Conservation (phyloP, 2,888 invertebrate genomes). For the Luperina nickerlii region DNA sequence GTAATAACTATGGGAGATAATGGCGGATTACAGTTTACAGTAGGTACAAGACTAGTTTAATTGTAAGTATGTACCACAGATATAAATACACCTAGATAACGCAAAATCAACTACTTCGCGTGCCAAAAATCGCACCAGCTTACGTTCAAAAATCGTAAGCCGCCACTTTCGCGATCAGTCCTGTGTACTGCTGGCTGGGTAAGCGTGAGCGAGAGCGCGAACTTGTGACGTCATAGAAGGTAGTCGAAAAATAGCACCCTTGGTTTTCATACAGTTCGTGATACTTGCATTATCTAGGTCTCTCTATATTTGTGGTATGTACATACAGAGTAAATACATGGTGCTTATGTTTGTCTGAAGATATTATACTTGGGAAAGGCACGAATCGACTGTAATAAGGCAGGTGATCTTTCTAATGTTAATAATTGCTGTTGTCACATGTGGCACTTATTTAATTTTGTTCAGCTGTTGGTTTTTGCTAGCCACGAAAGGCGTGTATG, state of each 20-base stretch:
- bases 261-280: no score
- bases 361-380: slow-evolving; percentile 12
- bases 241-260: no score
- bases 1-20: slow-evolving; percentile 38
- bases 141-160: no score
- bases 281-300: no score
- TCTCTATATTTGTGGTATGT: no score
- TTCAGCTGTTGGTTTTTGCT: neutral
- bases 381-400: neutral
- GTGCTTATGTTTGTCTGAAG: slow-evolving; percentile 7
- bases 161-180: no score
- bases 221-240: no score
- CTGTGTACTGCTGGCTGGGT: no score
- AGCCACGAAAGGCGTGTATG: neutral
- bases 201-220: no score
- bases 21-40: neutral
- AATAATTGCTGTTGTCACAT: slow-evolving; percentile 11
- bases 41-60: slow-evolving; percentile 10
- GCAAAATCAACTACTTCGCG: no score
- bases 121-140: no score
- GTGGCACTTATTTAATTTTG: neutral
- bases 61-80: neutral
- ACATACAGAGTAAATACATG: neutral
- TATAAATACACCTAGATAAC: no score
- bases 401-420: neutral